These are phyloP conservation scores for Allygus modestus DNA, from an alignment of 2,888 invertebrate species.

Conservation along the genomic window DNA sequence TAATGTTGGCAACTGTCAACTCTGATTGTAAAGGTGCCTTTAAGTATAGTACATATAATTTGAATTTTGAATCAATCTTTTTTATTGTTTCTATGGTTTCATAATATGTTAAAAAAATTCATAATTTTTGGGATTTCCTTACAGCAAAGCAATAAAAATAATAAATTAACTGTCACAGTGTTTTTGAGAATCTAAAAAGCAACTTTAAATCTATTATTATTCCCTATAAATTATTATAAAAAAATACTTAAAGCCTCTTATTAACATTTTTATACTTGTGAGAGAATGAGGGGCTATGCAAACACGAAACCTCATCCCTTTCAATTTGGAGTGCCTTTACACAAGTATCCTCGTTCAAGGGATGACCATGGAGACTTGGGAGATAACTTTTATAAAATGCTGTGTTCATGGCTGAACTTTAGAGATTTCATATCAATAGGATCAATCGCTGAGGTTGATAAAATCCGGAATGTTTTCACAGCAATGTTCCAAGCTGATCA, in stretches of 20 bases:
- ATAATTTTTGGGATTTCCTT: background rate
- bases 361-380: background rate
- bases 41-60: no score
- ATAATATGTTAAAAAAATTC: background rate
- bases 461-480: background rate
- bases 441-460: constrained; percentile 8
- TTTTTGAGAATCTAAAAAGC: background rate
- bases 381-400: background rate
- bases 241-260: background rate
- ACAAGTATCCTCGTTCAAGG: background rate
- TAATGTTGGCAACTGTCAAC: no score
- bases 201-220: background rate
- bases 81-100: background rate
- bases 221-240: background rate
- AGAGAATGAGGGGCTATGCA: background rate
- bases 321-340: background rate
- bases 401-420: background rate
- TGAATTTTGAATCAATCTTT: no score
- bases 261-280: background rate
- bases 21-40: no score
- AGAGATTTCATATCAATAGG: background rate
- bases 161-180: background rate
- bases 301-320: background rate
- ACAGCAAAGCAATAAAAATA: background rate
- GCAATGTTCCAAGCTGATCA: constrained; percentile 5